Percentiles rank a stretch among this genome's conserved stretches.
These are phyloP conservation scores for Chloromyia formosa DNA, from an alignment of 2,888 invertebrate genomes.

Conservation along the genomic window DNA sequence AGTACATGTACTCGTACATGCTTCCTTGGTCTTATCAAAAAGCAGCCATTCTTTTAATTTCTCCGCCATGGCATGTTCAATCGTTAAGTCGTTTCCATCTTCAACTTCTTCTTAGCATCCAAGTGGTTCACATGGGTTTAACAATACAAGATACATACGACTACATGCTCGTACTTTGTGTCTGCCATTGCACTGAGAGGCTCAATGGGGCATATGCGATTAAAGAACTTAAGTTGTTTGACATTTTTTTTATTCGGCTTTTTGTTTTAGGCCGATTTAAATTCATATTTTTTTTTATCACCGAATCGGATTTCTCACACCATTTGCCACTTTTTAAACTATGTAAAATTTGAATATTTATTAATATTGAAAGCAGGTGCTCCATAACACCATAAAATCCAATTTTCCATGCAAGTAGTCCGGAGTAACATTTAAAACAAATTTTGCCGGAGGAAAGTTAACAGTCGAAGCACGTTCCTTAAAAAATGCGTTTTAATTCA, in stretches of 20 bases:
- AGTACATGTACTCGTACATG: too few species aligned
- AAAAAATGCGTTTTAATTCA: not conserved
- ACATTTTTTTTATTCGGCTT: not conserved
- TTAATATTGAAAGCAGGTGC: not conserved
- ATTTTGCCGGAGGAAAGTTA: too few species aligned
- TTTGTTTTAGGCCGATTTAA: too few species aligned
- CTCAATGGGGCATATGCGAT: slow-evolving; percentile 13
- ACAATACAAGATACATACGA: too few species aligned
- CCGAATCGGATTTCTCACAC: too few species aligned
- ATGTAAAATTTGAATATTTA: slow-evolving; percentile 10
- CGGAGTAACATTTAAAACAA: too few species aligned
- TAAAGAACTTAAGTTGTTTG: not conserved
- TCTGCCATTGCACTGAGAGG: not conserved
- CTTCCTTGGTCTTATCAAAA: slow-evolving; percentile 2
- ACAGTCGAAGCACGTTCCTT: not conserved
- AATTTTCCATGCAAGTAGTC: too few species aligned
- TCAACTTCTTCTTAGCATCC: not conserved
- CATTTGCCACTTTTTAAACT: too few species aligned
- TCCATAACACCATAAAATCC: too few species aligned
- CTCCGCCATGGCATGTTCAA: not conserved
- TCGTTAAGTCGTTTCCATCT: not conserved
- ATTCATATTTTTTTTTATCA: too few species aligned
- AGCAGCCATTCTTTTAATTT: slow-evolving; percentile 10
- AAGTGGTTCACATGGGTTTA: slow-evolving; percentile 26
- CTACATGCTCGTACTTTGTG: too few species aligned